Conservation (phyloP, 2,113 vertebrate species). For the Oncorhynchus masou region DNA sequence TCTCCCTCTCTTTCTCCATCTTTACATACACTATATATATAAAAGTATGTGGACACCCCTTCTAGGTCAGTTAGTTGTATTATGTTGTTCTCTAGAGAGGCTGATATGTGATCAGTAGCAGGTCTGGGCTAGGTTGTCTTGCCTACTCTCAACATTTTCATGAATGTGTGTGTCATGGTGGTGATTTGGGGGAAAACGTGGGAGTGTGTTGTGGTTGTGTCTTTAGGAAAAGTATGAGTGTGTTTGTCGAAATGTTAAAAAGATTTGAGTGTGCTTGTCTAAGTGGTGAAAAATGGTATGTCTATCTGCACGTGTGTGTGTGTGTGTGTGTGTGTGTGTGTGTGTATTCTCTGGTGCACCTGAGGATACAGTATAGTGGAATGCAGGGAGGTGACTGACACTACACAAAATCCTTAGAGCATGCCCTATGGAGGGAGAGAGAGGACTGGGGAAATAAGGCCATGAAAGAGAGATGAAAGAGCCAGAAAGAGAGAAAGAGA, state of each 20-base stretch:
- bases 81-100: not conserved
- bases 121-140: constrained; percentile 12
- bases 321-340: constrained; percentile 6
- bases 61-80: not conserved
- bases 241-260: constrained; percentile 62
- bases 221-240: constrained; percentile 60
- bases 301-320: constrained; percentile 15
- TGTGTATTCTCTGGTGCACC: constrained; percentile 45
- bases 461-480: constrained; percentile 1
- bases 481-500: not conserved
- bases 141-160: too few relatives aligned
- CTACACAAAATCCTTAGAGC: constrained; percentile 46
- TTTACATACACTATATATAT: too few relatives aligned
- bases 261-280: constrained; percentile 57
- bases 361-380: constrained; percentile 51
- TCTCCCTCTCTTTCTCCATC: too few relatives aligned
- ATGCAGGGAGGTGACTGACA: constrained; percentile 52
- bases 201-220: constrained; percentile 57
- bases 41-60: too few relatives aligned
- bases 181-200: constrained; percentile 53
- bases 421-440: constrained; percentile 32
- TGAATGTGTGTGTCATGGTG: constrained; percentile 43
- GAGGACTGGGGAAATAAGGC: constrained; percentile 1
- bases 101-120: too few relatives aligned
- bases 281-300: constrained; percentile 50